These are phyloP conservation scores for Creontiades dilutus DNA, from an alignment of 2,888 invertebrate species.

Conservation along the genomic window DNA sequence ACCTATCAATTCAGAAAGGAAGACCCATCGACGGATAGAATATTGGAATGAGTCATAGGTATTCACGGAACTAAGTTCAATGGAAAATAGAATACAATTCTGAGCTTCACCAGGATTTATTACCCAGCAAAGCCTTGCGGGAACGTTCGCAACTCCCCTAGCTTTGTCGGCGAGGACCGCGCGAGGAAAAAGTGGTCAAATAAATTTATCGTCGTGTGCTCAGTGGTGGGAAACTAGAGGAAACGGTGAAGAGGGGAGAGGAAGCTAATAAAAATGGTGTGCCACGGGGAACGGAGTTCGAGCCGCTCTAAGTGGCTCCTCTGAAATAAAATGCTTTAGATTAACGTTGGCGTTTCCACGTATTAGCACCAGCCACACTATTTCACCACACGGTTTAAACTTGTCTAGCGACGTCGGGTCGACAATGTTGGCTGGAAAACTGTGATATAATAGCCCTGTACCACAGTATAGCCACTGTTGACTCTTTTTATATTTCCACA, in stretches of 20 bases:
- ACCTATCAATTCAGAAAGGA: no score
- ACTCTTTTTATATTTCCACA: background rate
- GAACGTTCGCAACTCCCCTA: constrained; percentile 17
- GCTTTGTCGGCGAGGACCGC: constrained; percentile 11
- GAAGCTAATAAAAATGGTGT: constrained; percentile 30
- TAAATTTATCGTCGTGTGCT: constrained; percentile 14
- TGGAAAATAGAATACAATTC: background rate
- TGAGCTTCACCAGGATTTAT: background rate
- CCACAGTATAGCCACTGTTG: background rate
- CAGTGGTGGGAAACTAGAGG: background rate
- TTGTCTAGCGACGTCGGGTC: background rate
- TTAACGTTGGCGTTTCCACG: constrained; percentile 18
- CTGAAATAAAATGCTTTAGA: constrained; percentile 42
- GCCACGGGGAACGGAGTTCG: constrained; percentile 23
- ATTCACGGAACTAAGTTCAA: background rate
- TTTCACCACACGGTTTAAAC: background rate
- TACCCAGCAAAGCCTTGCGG: constrained; percentile 7
- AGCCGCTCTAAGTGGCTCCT: constrained; percentile 22
- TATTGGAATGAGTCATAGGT: no score
- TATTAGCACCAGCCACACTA: background rate
- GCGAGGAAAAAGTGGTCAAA: constrained; percentile 22
- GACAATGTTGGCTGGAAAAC: background rate
- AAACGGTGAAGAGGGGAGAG: background rate
- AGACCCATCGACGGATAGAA: no score
- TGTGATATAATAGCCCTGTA: background rate